These are phyloP conservation scores for Acrocephalus arundinaceus DNA, from an alignment of 2,113 vertebrate species.

Conservation along the genomic window DNA sequence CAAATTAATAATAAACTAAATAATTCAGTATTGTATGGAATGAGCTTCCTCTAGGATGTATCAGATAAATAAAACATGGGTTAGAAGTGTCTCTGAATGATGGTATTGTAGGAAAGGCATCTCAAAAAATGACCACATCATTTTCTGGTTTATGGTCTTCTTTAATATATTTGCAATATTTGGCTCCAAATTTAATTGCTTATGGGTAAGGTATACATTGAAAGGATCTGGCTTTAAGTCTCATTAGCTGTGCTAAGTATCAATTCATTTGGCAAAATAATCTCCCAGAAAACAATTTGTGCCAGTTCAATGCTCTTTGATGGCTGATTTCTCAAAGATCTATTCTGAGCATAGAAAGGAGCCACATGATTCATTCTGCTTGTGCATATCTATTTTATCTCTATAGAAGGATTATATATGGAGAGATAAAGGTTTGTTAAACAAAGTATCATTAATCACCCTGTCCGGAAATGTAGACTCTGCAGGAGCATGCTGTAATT, in stretches of 20 bases:
- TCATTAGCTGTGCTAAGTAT: conserved; percentile 4
- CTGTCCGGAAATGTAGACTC: conserved; percentile 67
- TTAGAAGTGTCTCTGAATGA: conserved; percentile 42
- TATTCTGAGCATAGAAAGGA: conserved; percentile 41
- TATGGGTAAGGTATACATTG: neutral
- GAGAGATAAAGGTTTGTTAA: conserved; percentile 68
- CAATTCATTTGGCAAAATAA: conserved; percentile 40
- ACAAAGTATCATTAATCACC: conserved; percentile 74
- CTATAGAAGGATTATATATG: conserved; percentile 36
- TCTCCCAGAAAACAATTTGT: conserved; percentile 33
- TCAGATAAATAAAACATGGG: conserved; percentile 45
- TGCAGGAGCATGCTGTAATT: conserved; percentile 64
- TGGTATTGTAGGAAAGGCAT: conserved; percentile 13
- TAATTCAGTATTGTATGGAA: conserved; percentile 20
- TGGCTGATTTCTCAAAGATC: conserved; percentile 53
- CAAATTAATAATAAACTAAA: conserved; percentile 46
- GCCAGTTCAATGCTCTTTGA: conserved; percentile 13
- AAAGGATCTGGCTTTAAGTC: neutral
- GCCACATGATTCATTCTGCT: conserved; percentile 55
- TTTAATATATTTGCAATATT: neutral
- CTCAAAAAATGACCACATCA: neutral
- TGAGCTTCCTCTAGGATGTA: neutral
- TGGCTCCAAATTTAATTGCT: neutral
- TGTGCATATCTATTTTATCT: conserved; percentile 55
- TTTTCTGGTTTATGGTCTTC: neutral